A percentile compares a stretch with the other conserved stretches of the same genome.
Conservation (phyloP, 2,888 invertebrate genomes). For the Hydriomena furcata region DNA sequence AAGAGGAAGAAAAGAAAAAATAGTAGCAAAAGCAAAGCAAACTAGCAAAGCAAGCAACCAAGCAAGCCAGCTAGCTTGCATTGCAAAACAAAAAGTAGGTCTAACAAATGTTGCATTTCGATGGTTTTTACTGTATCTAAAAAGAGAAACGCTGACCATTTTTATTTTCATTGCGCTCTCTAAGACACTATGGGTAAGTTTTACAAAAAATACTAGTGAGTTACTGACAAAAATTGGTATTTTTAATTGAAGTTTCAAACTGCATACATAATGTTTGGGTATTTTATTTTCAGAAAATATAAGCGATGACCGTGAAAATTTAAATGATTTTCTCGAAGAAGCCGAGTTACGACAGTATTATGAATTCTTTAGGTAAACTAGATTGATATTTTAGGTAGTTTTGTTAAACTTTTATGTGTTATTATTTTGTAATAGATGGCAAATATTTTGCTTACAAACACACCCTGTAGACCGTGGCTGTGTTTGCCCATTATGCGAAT, state of each 20-base stretch:
- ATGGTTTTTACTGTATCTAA: slow-evolving; percentile 19
- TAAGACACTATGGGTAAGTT: slow-evolving; percentile 24
- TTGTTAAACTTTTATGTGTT: too few relatives aligned
- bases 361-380: slow-evolving; percentile 86
- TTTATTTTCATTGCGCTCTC: not conserved
- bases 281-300: slow-evolving; percentile 54
- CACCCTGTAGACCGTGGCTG: too few relatives aligned
- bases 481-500: too few relatives aligned
- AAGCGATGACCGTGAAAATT: slow-evolving; percentile 58
- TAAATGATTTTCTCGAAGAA: slow-evolving; percentile 93
- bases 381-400: not conserved
- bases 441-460: too few relatives aligned
- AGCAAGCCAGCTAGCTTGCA: too few relatives aligned
- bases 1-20: too few relatives aligned
- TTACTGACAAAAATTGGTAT: not conserved
- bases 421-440: too few relatives aligned
- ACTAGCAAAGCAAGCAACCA: too few relatives aligned
- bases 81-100: not conserved
- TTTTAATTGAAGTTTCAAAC: not conserved
- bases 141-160: slow-evolving; percentile 12
- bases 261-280: slow-evolving; percentile 5
- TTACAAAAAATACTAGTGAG: not conserved
- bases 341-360: slow-evolving; percentile 97
- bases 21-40: too few relatives aligned
- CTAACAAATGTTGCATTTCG: slow-evolving; percentile 26